Percentiles rank a stretch among this genome's conserved stretches.
These are phyloP conservation scores for Cosmorhoe ocellata DNA, from an alignment of 2,888 invertebrate genomes.

Conservation along the genomic window DNA sequence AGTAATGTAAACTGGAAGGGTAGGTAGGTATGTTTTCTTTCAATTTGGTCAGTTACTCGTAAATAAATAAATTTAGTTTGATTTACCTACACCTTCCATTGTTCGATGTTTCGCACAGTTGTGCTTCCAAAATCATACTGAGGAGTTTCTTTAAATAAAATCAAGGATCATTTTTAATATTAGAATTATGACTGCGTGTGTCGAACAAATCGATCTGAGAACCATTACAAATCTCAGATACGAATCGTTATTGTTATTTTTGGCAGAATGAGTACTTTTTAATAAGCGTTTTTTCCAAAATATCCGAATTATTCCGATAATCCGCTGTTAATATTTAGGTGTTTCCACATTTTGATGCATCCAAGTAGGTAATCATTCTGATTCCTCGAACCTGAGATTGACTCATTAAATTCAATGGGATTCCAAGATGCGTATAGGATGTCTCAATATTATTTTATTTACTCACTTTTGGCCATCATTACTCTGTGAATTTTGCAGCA, in stretches of 20 bases:
- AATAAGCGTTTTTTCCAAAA: too few relatives aligned
- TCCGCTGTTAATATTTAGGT: neutral
- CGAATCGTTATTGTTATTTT: too few relatives aligned
- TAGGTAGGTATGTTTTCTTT: slow-evolving; percentile 3
- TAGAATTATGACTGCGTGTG: too few relatives aligned
- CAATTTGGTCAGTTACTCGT: neutral
- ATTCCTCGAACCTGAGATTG: slow-evolving; percentile 23
- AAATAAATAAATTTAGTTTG: neutral
- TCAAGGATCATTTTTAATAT: too few relatives aligned
- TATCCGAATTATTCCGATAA: neutral
- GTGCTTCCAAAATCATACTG: too few relatives aligned
- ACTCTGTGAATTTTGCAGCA: neutral
- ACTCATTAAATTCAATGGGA: slow-evolving; percentile 26
- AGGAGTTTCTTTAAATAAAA: too few relatives aligned
- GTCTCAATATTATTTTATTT: slow-evolving; percentile 26
- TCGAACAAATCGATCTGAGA: too few relatives aligned
- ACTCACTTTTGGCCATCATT: slow-evolving; percentile 14
- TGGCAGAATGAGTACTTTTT: too few relatives aligned
- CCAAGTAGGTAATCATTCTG: slow-evolving; percentile 19
- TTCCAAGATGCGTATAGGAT: slow-evolving; percentile 20
- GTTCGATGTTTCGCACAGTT: too few relatives aligned
- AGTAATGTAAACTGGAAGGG: slow-evolving; percentile 18
- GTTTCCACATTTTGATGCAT: neutral
- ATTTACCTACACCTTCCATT: too few relatives aligned
- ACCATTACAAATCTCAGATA: too few relatives aligned